A percentile compares a stretch with the other conserved stretches of the same genome.
Conservation (phyloP, 2,888 invertebrate genomes). For the Drosophila koepferae region DNA sequence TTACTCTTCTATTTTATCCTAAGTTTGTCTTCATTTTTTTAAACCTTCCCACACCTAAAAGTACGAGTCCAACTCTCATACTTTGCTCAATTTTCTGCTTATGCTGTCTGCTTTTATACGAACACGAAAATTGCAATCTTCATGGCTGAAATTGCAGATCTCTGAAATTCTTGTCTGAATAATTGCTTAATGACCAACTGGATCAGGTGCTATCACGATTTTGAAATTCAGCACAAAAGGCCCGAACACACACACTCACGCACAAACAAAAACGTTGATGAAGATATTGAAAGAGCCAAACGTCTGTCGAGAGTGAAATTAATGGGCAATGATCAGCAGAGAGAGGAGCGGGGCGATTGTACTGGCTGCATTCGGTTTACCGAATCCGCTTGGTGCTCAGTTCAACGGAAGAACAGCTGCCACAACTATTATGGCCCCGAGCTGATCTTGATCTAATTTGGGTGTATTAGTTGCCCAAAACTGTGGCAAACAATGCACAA, state of each 20-base stretch:
- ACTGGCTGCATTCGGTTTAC: slow-evolving; percentile 37
- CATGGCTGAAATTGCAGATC: slow-evolving; percentile 29
- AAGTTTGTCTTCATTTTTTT: too few relatives aligned
- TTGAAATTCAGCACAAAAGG: slow-evolving; percentile 39
- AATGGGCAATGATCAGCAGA: slow-evolving; percentile 62
- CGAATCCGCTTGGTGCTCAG: slow-evolving; percentile 57
- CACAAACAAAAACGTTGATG: slow-evolving; percentile 35
- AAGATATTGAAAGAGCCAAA: slow-evolving; percentile 44
- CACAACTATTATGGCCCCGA: slow-evolving; percentile 52
- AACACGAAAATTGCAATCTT: slow-evolving; percentile 21
- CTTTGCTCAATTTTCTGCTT: slow-evolving; percentile 10
- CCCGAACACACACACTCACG: slow-evolving; percentile 1
- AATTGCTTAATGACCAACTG: slow-evolving; percentile 67
- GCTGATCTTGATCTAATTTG: slow-evolving; percentile 78
- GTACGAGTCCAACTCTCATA: background rate
- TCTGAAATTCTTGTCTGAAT: slow-evolving; percentile 33
- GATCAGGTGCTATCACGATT: slow-evolving; percentile 73
- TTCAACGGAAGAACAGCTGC: slow-evolving; percentile 67
- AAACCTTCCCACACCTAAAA: background rate
- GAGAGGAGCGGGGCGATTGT: slow-evolving; percentile 1
- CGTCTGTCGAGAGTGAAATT: slow-evolving; percentile 61
- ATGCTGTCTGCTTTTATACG: background rate
- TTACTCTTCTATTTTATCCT: too few relatives aligned
- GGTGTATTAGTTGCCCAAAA: slow-evolving; percentile 79
- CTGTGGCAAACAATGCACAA: slow-evolving; percentile 59